These are phyloP conservation scores for Drosophila bocki DNA, from an alignment of 1,140 invertebrate species.

Conservation along the genomic window DNA sequence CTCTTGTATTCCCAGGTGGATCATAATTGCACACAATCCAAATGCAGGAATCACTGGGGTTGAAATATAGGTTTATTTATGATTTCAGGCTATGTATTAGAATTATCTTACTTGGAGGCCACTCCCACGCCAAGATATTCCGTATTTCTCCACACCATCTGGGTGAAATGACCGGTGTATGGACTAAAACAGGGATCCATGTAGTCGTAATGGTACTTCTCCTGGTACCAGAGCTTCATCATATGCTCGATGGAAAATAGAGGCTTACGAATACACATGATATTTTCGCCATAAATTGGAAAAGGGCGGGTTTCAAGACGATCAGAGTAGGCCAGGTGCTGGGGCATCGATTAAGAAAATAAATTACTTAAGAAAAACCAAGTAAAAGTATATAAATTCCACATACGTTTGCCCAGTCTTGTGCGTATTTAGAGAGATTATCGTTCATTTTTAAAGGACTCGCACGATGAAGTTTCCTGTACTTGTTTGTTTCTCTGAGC, in stretches of 20 bases:
- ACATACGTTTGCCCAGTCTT: slow-evolving; percentile 66
- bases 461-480: slow-evolving; percentile 38
- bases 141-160: slow-evolving; percentile 90
- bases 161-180: slow-evolving; percentile 88
- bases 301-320: slow-evolving; percentile 59
- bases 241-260: slow-evolving; percentile 22
- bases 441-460: slow-evolving; percentile 27
- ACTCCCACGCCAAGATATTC: slow-evolving; percentile 90
- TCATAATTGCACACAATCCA: slow-evolving; percentile 91
- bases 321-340: slow-evolving; percentile 56
- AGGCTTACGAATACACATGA: slow-evolving; percentile 85
- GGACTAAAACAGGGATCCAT: slow-evolving; percentile 56
- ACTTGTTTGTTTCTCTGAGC: slow-evolving; percentile 39
- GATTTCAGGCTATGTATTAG: fast-evolving
- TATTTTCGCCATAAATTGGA: slow-evolving; percentile 69
- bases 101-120: slow-evolving; percentile 44
- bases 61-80: neutral
- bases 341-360: neutral
- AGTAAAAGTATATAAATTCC: slow-evolving; percentile 1
- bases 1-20: slow-evolving; percentile 90
- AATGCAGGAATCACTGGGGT: slow-evolving; percentile 17
- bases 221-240: slow-evolving; percentile 88
- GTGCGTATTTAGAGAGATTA: slow-evolving; percentile 35
- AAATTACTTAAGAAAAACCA: neutral
- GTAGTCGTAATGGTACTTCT: slow-evolving; percentile 87